phyloP scores from a whole-genome alignment of 1,140 invertebrate genomes.

The Drosophila malerkotliana region DNA sequence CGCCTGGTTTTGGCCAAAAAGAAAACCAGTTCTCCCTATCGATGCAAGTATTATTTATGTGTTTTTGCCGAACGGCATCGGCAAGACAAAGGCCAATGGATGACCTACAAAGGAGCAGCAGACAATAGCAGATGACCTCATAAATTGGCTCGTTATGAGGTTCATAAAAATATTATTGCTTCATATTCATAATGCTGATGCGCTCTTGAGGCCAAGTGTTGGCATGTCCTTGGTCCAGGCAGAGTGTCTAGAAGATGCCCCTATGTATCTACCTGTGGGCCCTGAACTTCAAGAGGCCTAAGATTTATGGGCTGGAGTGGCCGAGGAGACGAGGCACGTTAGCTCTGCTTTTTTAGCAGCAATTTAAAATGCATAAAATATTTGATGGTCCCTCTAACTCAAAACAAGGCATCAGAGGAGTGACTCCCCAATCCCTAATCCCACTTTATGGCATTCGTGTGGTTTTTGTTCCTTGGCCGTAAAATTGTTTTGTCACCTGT shows the following conservation, averaged over 20 bases:
- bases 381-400: conserved; percentile 48
- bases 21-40: conserved; percentile 41
- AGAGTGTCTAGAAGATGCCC: neutral
- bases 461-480: conserved; percentile 29
- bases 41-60: conserved; percentile 40
- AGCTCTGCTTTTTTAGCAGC: conserved; percentile 56
- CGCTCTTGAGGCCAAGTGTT: conserved; percentile 43
- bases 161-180: conserved; percentile 76
- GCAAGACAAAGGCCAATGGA: conserved; percentile 34
- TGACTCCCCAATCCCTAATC: conserved; percentile 21
- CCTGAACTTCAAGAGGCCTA: conserved; percentile 13
- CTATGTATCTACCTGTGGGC: conserved; percentile 17
- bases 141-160: conserved; percentile 72
- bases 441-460: conserved; percentile 53
- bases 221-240: conserved; percentile 55
- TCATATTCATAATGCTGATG: conserved; percentile 68
- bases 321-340: conserved; percentile 12
- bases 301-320: conserved; percentile 53
- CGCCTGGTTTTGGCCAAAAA: conserved; percentile 10
- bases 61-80: conserved; percentile 26
- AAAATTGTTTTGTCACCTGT: conserved; percentile 79
- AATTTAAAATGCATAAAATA: conserved; percentile 76
- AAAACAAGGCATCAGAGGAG: conserved; percentile 42
- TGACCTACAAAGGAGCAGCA: conserved; percentile 27
- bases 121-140: conserved; percentile 64